Evolutionary conservation across 2,888 invertebrate species (phyloP).

Genomic region (Chrysolina haemoptera): DNA sequence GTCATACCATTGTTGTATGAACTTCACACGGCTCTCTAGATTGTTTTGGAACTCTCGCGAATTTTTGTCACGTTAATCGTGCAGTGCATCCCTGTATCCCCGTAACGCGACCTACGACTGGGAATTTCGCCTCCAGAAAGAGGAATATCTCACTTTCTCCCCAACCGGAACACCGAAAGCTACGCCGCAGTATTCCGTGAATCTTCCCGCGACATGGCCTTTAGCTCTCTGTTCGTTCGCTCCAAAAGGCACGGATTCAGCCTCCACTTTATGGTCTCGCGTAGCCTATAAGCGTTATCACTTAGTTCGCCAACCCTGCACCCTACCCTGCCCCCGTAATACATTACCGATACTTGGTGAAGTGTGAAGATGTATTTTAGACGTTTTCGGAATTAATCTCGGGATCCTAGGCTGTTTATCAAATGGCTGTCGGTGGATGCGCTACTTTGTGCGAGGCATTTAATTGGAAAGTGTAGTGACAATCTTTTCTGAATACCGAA

Average conservation of each 20-base stretch:
- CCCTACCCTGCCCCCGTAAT: slow-evolving; percentile 57
- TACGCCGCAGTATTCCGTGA: slow-evolving; percentile 66
- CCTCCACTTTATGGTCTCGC: slow-evolving; percentile 63
- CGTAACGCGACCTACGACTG: slow-evolving; percentile 50
- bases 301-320: slow-evolving; percentile 57
- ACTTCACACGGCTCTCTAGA: too few relatives aligned
- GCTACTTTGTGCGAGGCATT: slow-evolving; percentile 34
- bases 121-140: slow-evolving; percentile 63
- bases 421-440: slow-evolving; percentile 45
- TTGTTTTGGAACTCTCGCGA: background rate
- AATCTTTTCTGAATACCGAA: slow-evolving; percentile 45
- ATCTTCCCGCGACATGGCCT: slow-evolving; percentile 49
- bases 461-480: slow-evolving; percentile 45
- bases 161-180: slow-evolving; percentile 65
- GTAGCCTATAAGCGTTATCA: slow-evolving; percentile 65
- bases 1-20: too few relatives aligned
- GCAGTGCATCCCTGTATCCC: background rate
- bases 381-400: slow-evolving; percentile 62
- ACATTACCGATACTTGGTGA: slow-evolving; percentile 68
- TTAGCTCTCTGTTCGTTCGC: slow-evolving; percentile 57
- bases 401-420: slow-evolving; percentile 56
- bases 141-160: slow-evolving; percentile 67
- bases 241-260: slow-evolving; percentile 63
- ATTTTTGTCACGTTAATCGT: background rate
- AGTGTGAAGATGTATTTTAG: slow-evolving; percentile 68